Percentiles rank a stretch among this genome's conserved stretches.
These are phyloP conservation scores for Stercorarius parasiticus DNA, from an alignment of 2,113 vertebrate species.

Conservation along the genomic window DNA sequence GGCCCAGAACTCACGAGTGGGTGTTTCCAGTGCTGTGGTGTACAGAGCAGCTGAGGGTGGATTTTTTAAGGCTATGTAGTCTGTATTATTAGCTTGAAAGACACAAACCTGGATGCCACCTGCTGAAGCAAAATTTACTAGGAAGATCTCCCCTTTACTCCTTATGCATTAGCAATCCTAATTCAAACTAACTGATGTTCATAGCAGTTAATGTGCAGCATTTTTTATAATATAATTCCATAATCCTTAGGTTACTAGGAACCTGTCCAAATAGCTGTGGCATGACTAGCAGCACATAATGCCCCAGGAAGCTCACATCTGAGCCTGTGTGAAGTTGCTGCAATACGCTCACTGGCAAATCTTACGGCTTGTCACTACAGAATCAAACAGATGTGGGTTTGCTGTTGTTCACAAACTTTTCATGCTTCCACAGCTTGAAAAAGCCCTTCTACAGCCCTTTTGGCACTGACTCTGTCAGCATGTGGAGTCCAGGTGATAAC, in stretches of 20 bases:
- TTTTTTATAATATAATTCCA: background rate
- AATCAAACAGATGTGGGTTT: background rate
- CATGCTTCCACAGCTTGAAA: background rate
- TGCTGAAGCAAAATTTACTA: background rate
- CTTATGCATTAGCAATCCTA: background rate
- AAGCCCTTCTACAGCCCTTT: background rate
- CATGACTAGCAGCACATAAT: background rate
- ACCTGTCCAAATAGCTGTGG: background rate
- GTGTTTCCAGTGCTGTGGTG: background rate
- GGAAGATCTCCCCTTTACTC: background rate
- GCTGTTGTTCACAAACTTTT: background rate
- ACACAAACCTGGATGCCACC: background rate
- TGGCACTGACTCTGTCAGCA: background rate
- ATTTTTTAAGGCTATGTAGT: background rate
- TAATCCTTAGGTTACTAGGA: background rate
- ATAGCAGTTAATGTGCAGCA: background rate
- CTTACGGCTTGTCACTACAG: background rate
- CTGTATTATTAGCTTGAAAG: background rate
- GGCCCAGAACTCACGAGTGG: background rate
- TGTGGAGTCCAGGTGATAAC: background rate
- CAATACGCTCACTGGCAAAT: background rate
- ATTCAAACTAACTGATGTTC: background rate
- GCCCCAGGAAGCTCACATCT: background rate
- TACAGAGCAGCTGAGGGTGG: background rate
- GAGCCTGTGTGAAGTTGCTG: background rate